Percentiles rank a stretch among this genome's conserved stretches.
Evolutionary conservation across 2,888 invertebrate genomes (phyloP).

Genomic region (Camponotus fellah): DNA sequence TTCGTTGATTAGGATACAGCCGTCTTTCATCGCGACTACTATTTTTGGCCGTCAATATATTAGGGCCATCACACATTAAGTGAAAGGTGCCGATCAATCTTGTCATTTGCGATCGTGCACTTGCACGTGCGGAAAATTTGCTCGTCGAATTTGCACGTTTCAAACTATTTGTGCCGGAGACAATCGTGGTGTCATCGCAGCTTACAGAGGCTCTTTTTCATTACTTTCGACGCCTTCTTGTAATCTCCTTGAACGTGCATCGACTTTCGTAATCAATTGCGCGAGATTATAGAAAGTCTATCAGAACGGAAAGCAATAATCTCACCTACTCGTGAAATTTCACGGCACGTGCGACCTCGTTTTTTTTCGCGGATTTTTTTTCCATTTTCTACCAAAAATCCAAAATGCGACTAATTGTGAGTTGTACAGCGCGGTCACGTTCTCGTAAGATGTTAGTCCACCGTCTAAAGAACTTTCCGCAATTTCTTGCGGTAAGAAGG

Average conservation of each 20-base stretch:
- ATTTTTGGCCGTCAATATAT: conserved; percentile 6
- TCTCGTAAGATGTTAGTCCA: conserved; percentile 48
- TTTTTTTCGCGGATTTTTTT: neutral
- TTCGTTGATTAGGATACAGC: conserved; percentile 61
- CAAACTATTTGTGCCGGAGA: neutral
- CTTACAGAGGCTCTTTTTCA: neutral
- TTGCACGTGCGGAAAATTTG: conserved; percentile 23
- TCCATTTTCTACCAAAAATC: conserved; percentile 18
- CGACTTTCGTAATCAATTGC: neutral
- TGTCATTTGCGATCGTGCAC: conserved; percentile 23
- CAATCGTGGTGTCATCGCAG: neutral
- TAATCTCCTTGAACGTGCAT: conserved; percentile 11
- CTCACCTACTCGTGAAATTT: neutral
- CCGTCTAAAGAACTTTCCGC: neutral
- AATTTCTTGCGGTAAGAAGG: conserved; percentile 16
- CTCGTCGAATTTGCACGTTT: neutral
- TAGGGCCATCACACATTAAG: neutral
- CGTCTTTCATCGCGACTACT: conserved; percentile 57
- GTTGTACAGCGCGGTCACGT: conserved; percentile 64
- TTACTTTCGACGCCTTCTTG: neutral
- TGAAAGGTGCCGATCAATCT: conserved; percentile 1
- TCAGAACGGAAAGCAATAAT: conserved; percentile 23
- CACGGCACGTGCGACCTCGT: conserved; percentile 34
- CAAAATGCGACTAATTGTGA: conserved; percentile 64
- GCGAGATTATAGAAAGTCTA: neutral